These are phyloP conservation scores for Tenthredo livida DNA, from an alignment of 2,888 invertebrate genomes.

Conservation along the genomic window DNA sequence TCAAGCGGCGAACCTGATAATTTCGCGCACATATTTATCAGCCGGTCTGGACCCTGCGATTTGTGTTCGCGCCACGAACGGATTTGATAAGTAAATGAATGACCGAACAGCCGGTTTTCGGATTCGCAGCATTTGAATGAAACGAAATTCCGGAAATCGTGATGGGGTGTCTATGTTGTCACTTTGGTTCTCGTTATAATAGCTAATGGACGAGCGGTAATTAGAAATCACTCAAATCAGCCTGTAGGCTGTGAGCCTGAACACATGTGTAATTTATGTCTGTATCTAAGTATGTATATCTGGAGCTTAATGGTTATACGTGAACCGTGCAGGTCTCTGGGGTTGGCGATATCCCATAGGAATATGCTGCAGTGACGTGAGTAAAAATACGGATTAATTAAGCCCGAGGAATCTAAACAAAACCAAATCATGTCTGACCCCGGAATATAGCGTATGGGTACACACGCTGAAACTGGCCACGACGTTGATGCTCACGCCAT, in stretches of 20 bases:
- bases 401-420: slow-evolving; percentile 31
- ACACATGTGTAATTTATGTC: slow-evolving; percentile 31
- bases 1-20: too few relatives aligned
- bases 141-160: not conserved
- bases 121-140: not conserved
- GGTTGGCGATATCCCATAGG: not conserved
- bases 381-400: slow-evolving; percentile 47
- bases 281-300: not conserved
- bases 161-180: not conserved
- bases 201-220: slow-evolving; percentile 41
- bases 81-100: too few relatives aligned
- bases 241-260: not conserved
- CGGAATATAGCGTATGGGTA: not conserved
- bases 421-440: slow-evolving; percentile 34
- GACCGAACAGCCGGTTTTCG: too few relatives aligned
- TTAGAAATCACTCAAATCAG: slow-evolving; percentile 41
- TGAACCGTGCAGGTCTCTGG: slow-evolving; percentile 8
- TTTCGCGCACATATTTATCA: too few relatives aligned
- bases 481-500: not conserved
- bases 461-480: slow-evolving; percentile 12
- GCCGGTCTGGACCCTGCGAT: too few relatives aligned
- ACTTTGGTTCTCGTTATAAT: not conserved
- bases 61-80: too few relatives aligned
- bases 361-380: not conserved
- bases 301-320: not conserved